Percentiles rank a stretch among this genome's conserved stretches.
Conservation (phyloP, 2,888 invertebrate genomes). For the Cacoxenus indagator region DNA sequence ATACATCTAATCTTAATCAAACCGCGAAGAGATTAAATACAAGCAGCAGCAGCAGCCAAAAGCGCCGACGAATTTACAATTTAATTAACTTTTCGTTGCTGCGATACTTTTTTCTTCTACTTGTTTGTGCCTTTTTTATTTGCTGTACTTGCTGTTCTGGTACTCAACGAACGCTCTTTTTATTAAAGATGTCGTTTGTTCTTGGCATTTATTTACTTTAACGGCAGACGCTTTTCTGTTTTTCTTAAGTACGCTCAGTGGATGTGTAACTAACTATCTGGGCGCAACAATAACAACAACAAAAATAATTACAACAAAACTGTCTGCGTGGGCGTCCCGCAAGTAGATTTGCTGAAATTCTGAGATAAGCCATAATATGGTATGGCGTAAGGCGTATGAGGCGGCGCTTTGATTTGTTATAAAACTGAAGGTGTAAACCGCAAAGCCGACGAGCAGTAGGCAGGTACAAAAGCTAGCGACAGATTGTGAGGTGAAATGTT, state of each 20-base stretch:
- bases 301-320: conserved; percentile 9
- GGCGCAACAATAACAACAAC: conserved; percentile 34
- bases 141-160: conserved; percentile 24
- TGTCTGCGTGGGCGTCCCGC: conserved; percentile 29
- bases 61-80: conserved; percentile 49
- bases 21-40: not conserved
- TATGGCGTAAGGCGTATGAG: not conserved
- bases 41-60: conserved; percentile 30
- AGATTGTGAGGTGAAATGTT: too few relatives aligned
- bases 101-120: conserved; percentile 4
- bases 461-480: not conserved
- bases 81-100: conserved; percentile 60
- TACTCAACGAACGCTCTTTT: not conserved
- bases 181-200: conserved; percentile 26
- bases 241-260: conserved; percentile 41
- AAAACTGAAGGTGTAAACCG: not conserved
- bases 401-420: not conserved
- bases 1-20: not conserved
- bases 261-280: not conserved
- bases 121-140: conserved; percentile 44
- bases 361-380: conserved; percentile 36
- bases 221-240: conserved; percentile 50
- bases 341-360: conserved; percentile 48
- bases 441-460: not conserved
- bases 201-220: conserved; percentile 42